Conservation (phyloP, 2,113 vertebrate genomes). For the human (Homo sapiens) region GRCh38 chr4:47134001-47134500, state of each 20-base stretch:
- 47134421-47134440: not conserved
- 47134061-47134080: not conserved
- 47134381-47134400: not conserved
- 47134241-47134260: slow-evolving; percentile 12
- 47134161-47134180: slow-evolving; percentile 8
- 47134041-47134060: not conserved
- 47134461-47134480: not conserved
- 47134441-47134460: not conserved
- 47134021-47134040: not conserved
- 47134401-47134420: not conserved
- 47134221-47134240: not conserved
- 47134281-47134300: not conserved
- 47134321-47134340: slow-evolving; percentile 28
- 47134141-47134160: not conserved
- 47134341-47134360: not conserved
- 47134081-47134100: not conserved
- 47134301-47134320: not conserved
- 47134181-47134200: not conserved
- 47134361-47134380: slow-evolving; percentile 10
- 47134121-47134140: not conserved
- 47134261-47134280: slow-evolving; percentile 23
- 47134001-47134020: slow-evolving; percentile 6
- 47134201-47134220: not conserved
- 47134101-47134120: not conserved
- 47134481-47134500: not conserved